Conservation (phyloP, 2,113 vertebrate species). For the Nesoenas mayeri region DNA sequence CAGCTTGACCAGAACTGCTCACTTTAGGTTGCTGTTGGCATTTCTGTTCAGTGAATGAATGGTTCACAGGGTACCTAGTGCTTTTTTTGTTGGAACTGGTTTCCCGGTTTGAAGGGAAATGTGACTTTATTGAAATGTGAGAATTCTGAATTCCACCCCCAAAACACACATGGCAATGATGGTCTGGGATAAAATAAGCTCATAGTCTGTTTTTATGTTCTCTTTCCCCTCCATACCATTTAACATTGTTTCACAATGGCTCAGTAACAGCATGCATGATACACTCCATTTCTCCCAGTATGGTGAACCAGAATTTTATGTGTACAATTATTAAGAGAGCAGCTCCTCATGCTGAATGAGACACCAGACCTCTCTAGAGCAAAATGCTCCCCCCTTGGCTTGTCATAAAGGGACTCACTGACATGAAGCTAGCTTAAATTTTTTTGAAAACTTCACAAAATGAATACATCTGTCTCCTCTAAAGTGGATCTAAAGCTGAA, state of each 20-base stretch:
- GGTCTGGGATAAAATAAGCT: background rate
- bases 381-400: background rate
- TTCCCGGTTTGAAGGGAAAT: background rate
- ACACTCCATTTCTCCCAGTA: background rate
- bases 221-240: background rate
- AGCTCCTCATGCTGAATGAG: background rate
- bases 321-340: background rate
- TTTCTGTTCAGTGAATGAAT: background rate
- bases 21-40: background rate
- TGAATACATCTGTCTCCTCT: background rate
- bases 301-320: background rate
- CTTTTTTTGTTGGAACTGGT: background rate
- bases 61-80: rapidly evolving
- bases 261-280: background rate
- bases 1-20: background rate
- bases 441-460: background rate
- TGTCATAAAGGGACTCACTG: background rate
- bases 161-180: background rate
- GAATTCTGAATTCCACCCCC: background rate
- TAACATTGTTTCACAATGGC: background rate
- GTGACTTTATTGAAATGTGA: background rate
- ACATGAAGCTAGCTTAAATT: background rate
- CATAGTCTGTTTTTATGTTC: background rate
- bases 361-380: background rate
- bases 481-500: background rate